phyloP scores from a whole-genome alignment of 2,113 vertebrate species.

The Eubucco bourcierii region DNA sequence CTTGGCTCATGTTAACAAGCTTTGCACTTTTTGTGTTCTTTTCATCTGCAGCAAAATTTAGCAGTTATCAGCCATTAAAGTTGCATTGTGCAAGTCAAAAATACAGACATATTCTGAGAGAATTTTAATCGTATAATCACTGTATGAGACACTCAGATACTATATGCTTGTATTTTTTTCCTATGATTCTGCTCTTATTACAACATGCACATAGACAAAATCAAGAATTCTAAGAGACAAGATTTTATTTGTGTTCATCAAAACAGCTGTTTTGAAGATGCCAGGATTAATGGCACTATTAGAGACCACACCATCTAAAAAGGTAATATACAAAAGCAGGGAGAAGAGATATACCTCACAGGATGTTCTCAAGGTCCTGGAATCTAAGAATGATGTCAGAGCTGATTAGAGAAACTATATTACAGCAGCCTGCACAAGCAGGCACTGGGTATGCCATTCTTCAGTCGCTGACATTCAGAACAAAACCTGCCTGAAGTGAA shows the following conservation, averaged over 20 bases:
- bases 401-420: background rate
- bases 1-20: constrained; percentile 60
- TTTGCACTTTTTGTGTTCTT: constrained; percentile 36
- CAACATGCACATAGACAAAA: background rate
- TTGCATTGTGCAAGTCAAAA: constrained; percentile 51
- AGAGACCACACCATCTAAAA: background rate
- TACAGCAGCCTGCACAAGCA: background rate
- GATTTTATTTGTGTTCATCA: background rate
- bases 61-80: constrained; percentile 51
- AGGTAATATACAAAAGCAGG: background rate
- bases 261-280: background rate
- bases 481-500: background rate
- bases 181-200: background rate
- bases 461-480: background rate
- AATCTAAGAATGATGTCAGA: background rate
- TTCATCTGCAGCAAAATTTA: constrained; percentile 60
- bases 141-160: constrained; percentile 23
- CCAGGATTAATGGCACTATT: background rate
- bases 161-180: background rate
- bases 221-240: background rate
- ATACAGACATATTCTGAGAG: constrained; percentile 45
- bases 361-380: background rate
- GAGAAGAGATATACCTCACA: background rate
- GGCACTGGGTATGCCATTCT: background rate
- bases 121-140: constrained; percentile 50